Percentiles rank a stretch among this genome's conserved stretches.
phyloP scores from a whole-genome alignment of 2,797 vertebrate species.

The Coreius guichenoti region DNA sequence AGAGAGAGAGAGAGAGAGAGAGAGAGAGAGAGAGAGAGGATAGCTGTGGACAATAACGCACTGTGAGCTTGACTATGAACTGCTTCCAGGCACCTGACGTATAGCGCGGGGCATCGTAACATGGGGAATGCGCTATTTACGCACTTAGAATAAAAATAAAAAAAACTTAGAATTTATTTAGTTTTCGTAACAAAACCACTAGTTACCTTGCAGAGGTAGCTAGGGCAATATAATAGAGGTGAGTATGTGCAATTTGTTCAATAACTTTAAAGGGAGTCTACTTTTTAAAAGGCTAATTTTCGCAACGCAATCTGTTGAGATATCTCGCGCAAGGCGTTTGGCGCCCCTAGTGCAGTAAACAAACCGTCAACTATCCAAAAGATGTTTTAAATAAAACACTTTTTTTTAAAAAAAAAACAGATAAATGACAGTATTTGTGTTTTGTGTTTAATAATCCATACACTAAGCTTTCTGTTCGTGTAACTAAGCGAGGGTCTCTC shows the following conservation, averaged over 20 bases:
- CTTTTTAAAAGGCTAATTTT: background rate
- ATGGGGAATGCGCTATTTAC: conserved; percentile 3
- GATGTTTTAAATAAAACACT: background rate
- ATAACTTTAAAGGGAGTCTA: background rate
- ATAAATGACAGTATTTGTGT: background rate
- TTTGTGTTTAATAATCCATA: background rate
- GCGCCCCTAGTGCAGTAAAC: background rate
- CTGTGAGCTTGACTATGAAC: conserved; percentile 47
- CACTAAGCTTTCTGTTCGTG: background rate
- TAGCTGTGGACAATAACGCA: conserved; percentile 48
- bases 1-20: conserved; percentile 35
- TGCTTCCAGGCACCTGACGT: conserved; percentile 26
- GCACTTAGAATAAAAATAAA: background rate
- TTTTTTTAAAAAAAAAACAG: background rate
- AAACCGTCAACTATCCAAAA: background rate
- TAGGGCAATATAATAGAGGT: background rate
- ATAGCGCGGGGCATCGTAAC: conserved; percentile 5
- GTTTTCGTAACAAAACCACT: background rate
- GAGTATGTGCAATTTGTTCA: background rate
- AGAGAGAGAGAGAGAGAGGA: conserved; percentile 38
- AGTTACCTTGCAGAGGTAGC: background rate
- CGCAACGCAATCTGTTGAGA: background rate
- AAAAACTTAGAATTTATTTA: background rate
- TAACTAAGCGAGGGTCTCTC: background rate
- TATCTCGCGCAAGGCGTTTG: background rate